These are phyloP conservation scores for Epizoanthus illoricatus DNA, from an alignment of 92 coral and sea anemone species.

Conservation along the genomic window DNA sequence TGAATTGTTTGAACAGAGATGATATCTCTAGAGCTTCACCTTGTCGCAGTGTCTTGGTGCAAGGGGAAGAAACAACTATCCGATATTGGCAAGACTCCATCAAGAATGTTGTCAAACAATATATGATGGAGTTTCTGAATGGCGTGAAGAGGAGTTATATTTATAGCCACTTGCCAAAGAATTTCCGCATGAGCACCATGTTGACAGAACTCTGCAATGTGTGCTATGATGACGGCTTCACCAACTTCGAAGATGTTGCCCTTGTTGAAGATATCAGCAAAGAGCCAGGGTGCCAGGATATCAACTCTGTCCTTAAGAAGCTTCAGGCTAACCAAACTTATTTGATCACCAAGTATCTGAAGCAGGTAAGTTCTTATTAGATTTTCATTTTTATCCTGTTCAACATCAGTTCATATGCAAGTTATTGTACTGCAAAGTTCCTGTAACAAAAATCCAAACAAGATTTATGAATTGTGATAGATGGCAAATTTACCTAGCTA, in stretches of 20 bases:
- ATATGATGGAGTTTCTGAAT: not conserved
- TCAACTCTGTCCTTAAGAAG: not conserved
- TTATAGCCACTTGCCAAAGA: constrained; percentile 11
- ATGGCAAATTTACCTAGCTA: too few relatives aligned
- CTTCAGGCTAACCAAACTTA: not conserved
- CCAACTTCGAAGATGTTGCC: too few relatives aligned
- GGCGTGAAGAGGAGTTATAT: constrained; percentile 30
- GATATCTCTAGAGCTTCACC: constrained; percentile 40
- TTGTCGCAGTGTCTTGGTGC: constrained; percentile 37
- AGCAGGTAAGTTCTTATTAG: too few relatives aligned
- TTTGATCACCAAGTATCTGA: not conserved
- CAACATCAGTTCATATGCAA: too few relatives aligned
- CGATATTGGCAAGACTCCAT: constrained; percentile 31
- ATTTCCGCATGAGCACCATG: constrained; percentile 24
- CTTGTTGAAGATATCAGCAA: not conserved
- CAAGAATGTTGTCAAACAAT: constrained; percentile 18
- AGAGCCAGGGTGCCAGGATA: not conserved
- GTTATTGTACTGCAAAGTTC: too few relatives aligned
- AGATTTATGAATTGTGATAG: too few relatives aligned
- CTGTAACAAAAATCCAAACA: too few relatives aligned
- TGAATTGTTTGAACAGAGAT: constrained; percentile 31
- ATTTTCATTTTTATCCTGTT: too few relatives aligned
- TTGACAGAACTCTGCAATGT: constrained; percentile 34
- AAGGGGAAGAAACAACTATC: constrained; percentile 38
- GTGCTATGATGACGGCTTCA: constrained; percentile 25